These are phyloP conservation scores for Eueremaeus valkanovi DNA, from an alignment of 2,888 invertebrate species.

Conservation along the genomic window DNA sequence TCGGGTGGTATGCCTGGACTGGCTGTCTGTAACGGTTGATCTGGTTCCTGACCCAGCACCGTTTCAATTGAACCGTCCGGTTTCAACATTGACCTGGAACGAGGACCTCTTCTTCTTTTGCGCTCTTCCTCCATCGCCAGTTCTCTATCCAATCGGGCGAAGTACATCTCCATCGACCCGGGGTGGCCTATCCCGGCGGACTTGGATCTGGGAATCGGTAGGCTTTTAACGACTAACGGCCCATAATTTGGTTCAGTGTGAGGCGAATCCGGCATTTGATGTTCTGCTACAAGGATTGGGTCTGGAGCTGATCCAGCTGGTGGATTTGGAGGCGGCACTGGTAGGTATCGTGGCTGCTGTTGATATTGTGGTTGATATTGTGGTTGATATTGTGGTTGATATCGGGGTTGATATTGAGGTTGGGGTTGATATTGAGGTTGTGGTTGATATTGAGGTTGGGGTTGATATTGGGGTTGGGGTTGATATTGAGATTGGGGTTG, in stretches of 20 bases:
- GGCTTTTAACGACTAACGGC: not conserved
- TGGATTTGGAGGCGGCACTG: too few relatives aligned
- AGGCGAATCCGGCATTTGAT: too few relatives aligned
- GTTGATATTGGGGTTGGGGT: too few relatives aligned
- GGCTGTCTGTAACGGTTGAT: not conserved
- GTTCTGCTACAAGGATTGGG: too few relatives aligned
- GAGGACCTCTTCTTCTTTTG: not conserved
- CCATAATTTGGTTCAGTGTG: not conserved
- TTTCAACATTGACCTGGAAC: not conserved
- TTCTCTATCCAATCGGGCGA: not conserved
- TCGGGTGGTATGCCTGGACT: not conserved
- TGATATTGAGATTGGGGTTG: too few relatives aligned
- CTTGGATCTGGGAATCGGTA: not conserved
- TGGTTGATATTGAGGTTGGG: too few relatives aligned
- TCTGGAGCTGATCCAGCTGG: too few relatives aligned
- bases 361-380: too few relatives aligned
- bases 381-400: too few relatives aligned
- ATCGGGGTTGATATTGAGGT: too few relatives aligned
- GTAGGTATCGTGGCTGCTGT: too few relatives aligned
- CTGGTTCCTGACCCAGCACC: not conserved
- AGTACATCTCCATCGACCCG: not conserved
- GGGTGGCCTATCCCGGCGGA: not conserved
- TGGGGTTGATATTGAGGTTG: too few relatives aligned
- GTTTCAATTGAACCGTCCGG: not conserved
- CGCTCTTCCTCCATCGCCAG: not conserved